Conservation (phyloP, 2,797 vertebrate genomes). For the Poeciliopsis paucimaculata region DNA sequence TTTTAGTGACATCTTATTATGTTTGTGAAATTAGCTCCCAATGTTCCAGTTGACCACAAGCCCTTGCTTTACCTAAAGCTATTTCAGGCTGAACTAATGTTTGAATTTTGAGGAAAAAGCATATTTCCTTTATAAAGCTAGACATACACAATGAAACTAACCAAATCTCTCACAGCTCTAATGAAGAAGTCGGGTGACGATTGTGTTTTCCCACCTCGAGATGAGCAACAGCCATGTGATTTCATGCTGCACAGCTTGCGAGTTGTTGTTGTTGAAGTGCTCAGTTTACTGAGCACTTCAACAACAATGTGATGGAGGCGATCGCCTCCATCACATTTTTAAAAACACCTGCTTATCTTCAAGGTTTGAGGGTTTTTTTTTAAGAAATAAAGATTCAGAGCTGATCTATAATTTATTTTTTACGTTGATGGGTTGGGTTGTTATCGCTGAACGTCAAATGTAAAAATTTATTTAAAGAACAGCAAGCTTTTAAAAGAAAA, state of each 20-base stretch:
- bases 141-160: background rate
- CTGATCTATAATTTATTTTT: background rate
- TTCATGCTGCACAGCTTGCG: background rate
- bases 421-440: background rate
- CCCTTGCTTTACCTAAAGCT: background rate
- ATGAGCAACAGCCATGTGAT: background rate
- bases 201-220: constrained; percentile 1
- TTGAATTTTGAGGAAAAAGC: background rate
- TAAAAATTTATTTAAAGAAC: background rate
- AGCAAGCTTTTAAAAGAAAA: background rate
- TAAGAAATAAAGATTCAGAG: background rate
- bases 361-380: background rate
- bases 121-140: background rate
- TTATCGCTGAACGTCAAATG: background rate
- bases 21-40: background rate
- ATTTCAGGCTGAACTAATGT: background rate
- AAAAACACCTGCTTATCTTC: background rate
- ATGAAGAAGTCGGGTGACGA: background rate
- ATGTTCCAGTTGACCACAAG: background rate
- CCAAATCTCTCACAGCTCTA: background rate
- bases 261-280: background rate
- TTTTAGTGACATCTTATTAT: background rate
- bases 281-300: background rate
- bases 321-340: background rate
- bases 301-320: no score